phyloP scores from a whole-genome alignment of 2,797 vertebrate species.

The Molossus alvarezi region DNA sequence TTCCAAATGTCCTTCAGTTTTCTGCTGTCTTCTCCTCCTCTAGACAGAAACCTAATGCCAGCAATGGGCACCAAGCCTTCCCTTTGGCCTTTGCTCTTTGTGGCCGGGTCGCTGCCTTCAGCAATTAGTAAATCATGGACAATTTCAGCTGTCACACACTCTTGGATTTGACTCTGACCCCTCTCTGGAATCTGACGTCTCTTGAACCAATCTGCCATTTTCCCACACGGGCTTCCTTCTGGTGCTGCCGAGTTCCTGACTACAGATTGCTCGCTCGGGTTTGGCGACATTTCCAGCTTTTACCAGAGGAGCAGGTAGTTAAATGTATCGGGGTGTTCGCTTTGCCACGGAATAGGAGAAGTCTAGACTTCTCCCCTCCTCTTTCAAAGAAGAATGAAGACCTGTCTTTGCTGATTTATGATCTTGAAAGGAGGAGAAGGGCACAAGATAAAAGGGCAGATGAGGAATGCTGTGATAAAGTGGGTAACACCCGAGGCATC shows the following conservation, averaged over 20 bases:
- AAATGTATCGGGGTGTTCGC: conserved; percentile 59
- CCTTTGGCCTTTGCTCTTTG: conserved; percentile 84
- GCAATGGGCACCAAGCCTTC: conserved; percentile 75
- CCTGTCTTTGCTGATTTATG: conserved; percentile 76
- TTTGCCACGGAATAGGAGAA: conserved; percentile 49
- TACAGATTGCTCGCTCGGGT: not conserved
- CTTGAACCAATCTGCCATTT: conserved; percentile 74
- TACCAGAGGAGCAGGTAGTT: conserved; percentile 52
- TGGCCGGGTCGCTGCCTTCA: conserved; percentile 79
- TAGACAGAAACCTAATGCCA: conserved; percentile 85
- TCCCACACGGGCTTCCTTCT: conserved; percentile 64
- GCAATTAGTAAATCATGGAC: conserved; percentile 86
- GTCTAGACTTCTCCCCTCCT: conserved; percentile 65
- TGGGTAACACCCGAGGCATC: conserved; percentile 56
- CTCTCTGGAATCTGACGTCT: conserved; percentile 74
- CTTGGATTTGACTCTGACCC: conserved; percentile 86
- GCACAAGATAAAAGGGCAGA: conserved; percentile 78
- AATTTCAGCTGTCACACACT: conserved; percentile 86
- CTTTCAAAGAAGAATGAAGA: conserved; percentile 71
- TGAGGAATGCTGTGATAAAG: conserved; percentile 78
- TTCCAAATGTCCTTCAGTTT: conserved; percentile 85
- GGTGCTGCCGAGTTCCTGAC: not conserved
- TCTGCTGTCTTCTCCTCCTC: conserved; percentile 74
- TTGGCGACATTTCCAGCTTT: conserved; percentile 57
- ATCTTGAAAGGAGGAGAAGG: conserved; percentile 81